These are phyloP conservation scores for Lasioglossum baleicum DNA, from an alignment of 1,140 invertebrate species.

Conservation along the genomic window DNA sequence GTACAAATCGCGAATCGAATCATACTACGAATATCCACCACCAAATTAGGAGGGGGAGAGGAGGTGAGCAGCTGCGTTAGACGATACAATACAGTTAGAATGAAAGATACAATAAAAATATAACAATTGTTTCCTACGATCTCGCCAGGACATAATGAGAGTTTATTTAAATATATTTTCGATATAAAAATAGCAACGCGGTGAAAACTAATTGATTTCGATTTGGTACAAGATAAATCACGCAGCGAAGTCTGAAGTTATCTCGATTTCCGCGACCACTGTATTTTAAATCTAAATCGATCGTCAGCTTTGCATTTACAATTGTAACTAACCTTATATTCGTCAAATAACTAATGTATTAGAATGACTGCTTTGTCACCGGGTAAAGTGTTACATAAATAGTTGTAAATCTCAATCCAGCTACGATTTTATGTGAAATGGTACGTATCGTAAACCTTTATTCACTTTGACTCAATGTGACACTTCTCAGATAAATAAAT, in stretches of 20 bases:
- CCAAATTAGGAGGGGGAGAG: no score
- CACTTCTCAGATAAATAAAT: neutral
- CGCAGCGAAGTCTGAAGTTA: neutral
- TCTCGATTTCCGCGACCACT: neutral
- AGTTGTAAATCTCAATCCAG: neutral
- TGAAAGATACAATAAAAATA: no score
- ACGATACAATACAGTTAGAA: no score
- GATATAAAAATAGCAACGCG: no score
- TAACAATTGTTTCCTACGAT: no score
- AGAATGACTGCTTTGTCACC: neutral
- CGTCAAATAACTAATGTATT: neutral
- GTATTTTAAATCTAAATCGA: neutral
- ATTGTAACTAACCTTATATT: constrained; percentile 15
- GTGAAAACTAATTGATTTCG: no score
- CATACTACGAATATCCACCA: no score
- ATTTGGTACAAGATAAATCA: no score
- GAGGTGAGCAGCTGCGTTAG: no score
- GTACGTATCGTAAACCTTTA: neutral
- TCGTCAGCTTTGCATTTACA: constrained; percentile 16
- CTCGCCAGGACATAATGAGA: no score
- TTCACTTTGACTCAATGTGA: neutral
- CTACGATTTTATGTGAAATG: neutral
- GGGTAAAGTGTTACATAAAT: neutral
- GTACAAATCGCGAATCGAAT: no score
- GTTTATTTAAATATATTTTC: no score